Evolutionary conservation across 1,140 invertebrate species (phyloP).

Genomic region (Lepidostoma basale): DNA sequence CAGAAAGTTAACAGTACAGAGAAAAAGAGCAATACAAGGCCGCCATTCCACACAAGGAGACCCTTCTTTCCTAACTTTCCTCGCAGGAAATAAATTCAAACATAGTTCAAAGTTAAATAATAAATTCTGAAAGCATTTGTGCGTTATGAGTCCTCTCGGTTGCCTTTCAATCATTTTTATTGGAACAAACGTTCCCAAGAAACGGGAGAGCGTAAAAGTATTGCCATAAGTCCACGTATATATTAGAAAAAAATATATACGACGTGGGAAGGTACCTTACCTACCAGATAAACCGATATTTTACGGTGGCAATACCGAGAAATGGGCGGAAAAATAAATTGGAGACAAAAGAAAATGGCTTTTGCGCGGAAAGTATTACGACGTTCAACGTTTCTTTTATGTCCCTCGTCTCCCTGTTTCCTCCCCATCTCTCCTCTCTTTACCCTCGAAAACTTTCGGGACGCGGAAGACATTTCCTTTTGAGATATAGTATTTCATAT

Average conservation of each 20-base stretch:
- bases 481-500: neutral
- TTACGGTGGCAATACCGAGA: conserved; percentile 44
- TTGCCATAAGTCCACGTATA: neutral
- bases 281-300: conserved; percentile 44
- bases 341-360: conserved; percentile 47
- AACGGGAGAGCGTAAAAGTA: conserved; percentile 23
- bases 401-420: neutral
- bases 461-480: neutral
- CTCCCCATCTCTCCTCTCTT: neutral
- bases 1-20: too few species aligned
- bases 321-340: conserved; percentile 46
- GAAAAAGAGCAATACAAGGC: too few species aligned
- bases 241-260: conserved; percentile 1
- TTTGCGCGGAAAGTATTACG: conserved; percentile 44
- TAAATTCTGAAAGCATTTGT: conserved; percentile 30
- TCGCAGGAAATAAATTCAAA: neutral
- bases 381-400: conserved; percentile 46
- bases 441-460: conserved; percentile 7
- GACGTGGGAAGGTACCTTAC: neutral
- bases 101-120: conserved; percentile 27
- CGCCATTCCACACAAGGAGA: too few species aligned
- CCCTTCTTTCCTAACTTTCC: neutral
- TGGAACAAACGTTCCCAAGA: conserved; percentile 28
- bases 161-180: conserved; percentile 35
- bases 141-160: conserved; percentile 17